Evolutionary conservation across 2,888 invertebrate species (phyloP).

Genomic region (Xestia c-nigrum): DNA sequence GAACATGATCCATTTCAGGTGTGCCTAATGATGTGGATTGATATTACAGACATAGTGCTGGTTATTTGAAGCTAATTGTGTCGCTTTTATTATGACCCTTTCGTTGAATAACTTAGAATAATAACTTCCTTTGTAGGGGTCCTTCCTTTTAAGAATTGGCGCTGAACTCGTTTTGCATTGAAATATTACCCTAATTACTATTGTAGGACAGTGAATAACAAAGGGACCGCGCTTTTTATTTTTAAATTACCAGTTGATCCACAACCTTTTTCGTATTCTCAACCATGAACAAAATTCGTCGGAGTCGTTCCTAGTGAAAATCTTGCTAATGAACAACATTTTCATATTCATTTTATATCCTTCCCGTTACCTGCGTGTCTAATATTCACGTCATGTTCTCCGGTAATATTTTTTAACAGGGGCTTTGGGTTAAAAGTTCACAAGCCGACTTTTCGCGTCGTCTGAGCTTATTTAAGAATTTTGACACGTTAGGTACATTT

Average conservation of each 20-base stretch:
- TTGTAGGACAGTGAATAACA: constrained; percentile 1
- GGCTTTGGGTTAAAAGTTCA: constrained; percentile 57
- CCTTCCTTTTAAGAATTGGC: constrained; percentile 14
- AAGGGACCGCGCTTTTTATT: not conserved
- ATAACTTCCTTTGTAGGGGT: constrained; percentile 38
- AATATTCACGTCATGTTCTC: constrained; percentile 59
- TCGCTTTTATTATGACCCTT: constrained; percentile 34
- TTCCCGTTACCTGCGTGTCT: constrained; percentile 3
- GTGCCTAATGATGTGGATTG: constrained; percentile 67
- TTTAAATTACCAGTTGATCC: constrained; percentile 2
- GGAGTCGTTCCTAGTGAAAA: not conserved
- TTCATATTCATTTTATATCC: constrained; percentile 15
- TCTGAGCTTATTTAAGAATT: constrained; percentile 69
- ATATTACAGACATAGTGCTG: constrained; percentile 55
- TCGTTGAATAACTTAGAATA: constrained; percentile 36
- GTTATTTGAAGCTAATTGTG: constrained; percentile 54
- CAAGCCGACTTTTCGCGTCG: constrained; percentile 58
- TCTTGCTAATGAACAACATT: constrained; percentile 14
- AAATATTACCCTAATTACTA: constrained; percentile 17
- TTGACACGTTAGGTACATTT: constrained; percentile 73
- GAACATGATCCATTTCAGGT: constrained; percentile 75
- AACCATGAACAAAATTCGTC: not conserved
- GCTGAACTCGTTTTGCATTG: constrained; percentile 22
- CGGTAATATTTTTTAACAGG: constrained; percentile 58
- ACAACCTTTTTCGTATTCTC: not conserved